Conservation (phyloP, 2,797 vertebrate genomes). For the Hypotaenidia okinawae region DNA sequence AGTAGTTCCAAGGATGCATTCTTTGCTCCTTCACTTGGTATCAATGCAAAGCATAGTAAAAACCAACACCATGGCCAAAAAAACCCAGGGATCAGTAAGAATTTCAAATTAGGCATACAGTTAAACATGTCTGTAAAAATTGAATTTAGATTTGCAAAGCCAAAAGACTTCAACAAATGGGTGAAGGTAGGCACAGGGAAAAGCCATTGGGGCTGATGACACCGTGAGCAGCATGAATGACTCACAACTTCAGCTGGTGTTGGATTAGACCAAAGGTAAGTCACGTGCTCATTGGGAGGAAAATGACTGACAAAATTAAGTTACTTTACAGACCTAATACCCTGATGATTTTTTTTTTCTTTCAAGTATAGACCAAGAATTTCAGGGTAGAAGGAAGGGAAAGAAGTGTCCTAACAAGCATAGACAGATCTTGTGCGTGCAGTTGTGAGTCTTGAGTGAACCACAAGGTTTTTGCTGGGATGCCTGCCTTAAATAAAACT, state of each 20-base stretch:
- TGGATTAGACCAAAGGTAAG: background rate
- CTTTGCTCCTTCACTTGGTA: background rate
- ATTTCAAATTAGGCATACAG: background rate
- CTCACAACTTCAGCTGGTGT: background rate
- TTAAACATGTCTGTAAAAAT: background rate
- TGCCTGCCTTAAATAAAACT: conserved; percentile 4
- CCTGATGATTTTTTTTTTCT: background rate
- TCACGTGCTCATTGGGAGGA: background rate
- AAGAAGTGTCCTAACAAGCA: background rate
- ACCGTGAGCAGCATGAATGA: background rate
- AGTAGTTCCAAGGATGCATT: background rate
- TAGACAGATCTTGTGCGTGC: background rate
- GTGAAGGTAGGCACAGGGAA: background rate
- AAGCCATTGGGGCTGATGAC: background rate
- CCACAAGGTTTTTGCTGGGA: background rate
- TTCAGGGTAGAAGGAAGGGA: rapidly evolving
- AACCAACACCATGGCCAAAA: background rate
- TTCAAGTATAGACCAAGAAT: background rate
- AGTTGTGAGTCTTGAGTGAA: background rate
- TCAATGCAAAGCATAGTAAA: background rate
- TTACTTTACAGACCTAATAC: background rate
- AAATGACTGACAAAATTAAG: background rate
- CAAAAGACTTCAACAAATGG: background rate
- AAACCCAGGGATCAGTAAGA: background rate
- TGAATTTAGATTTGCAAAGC: background rate